Conservation (phyloP, 2,113 vertebrate genomes). For the Atrichornis clamosus region DNA sequence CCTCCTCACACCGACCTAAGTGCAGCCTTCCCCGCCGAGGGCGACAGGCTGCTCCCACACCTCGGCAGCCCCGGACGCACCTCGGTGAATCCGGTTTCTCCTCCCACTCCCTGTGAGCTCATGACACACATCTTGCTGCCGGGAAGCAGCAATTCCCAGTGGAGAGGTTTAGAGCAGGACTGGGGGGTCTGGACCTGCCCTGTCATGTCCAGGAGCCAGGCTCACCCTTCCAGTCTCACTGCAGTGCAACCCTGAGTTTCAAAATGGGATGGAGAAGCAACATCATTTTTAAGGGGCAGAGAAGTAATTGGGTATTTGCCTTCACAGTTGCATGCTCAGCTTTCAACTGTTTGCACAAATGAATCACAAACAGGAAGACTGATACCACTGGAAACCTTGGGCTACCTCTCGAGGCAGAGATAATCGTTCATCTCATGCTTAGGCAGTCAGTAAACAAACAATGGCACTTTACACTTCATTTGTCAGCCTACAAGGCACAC, state of each 20-base stretch:
- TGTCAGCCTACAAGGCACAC: not conserved
- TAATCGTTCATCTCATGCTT: not conserved
- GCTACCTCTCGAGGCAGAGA: not conserved
- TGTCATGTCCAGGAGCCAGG: rapidly evolving
- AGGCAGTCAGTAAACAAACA: constrained; percentile 35
- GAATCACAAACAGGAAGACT: not conserved
- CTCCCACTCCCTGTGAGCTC: not conserved
- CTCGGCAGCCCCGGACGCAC: not conserved
- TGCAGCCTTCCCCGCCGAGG: rapidly evolving
- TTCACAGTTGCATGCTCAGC: not conserved
- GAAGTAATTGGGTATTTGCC: not conserved
- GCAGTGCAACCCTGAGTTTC: not conserved
- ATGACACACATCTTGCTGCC: not conserved
- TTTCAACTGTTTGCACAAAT: not conserved
- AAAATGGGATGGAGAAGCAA: not conserved
- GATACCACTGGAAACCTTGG: constrained; percentile 1
- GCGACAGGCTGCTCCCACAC: not conserved
- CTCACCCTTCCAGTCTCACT: not conserved
- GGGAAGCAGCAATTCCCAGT: not conserved
- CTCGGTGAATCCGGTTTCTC: rapidly evolving
- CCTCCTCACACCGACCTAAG: rapidly evolving
- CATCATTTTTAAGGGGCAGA: not conserved
- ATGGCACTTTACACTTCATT: not conserved
- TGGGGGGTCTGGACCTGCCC: not conserved
- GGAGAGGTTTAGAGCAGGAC: too few relatives aligned